These are phyloP conservation scores for Trichopria drosophilae DNA, from an alignment of 2,888 invertebrate genomes.

Conservation along the genomic window DNA sequence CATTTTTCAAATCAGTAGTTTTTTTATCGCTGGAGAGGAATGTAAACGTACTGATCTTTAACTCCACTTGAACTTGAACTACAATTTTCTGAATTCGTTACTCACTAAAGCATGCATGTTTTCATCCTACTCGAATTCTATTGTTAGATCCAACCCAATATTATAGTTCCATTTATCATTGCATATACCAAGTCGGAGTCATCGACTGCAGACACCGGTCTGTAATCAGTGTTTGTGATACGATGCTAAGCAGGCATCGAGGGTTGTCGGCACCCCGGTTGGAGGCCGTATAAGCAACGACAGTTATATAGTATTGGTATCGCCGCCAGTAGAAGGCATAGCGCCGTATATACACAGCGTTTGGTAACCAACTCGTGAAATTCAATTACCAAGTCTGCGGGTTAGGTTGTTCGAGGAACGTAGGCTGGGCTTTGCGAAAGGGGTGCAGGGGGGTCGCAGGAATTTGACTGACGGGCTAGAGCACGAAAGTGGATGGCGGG, in stretches of 20 bases:
- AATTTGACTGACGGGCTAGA: constrained; percentile 55
- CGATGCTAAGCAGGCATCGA: constrained; percentile 50
- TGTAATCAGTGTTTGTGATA: constrained; percentile 33
- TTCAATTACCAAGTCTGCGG: constrained; percentile 57
- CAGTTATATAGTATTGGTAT: constrained; percentile 26
- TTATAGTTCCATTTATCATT: no score
- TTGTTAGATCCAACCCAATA: no score
- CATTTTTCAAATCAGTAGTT: no score
- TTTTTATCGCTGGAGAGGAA: no score
- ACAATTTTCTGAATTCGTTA: no score
- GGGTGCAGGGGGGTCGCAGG: constrained; percentile 37
- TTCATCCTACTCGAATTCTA: no score
- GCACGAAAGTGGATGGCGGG: no score
- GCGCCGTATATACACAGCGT: constrained; percentile 44
- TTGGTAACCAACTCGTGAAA: constrained; percentile 59
- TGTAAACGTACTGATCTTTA: no score
- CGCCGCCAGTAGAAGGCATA: constrained; percentile 31
- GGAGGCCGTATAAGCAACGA: constrained; percentile 22
- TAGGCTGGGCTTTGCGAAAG: constrained; percentile 28
- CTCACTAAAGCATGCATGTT: no score
- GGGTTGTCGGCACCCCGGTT: constrained; percentile 40
- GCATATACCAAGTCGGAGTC: constrained; percentile 20
- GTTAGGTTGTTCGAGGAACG: constrained; percentile 39
- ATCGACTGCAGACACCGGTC: constrained; percentile 31
- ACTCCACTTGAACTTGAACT: no score